These are phyloP conservation scores for Spongilla lacustris DNA, from an alignment of 37 sponge, comb jelly and placozoan genomes.

Conservation along the genomic window DNA sequence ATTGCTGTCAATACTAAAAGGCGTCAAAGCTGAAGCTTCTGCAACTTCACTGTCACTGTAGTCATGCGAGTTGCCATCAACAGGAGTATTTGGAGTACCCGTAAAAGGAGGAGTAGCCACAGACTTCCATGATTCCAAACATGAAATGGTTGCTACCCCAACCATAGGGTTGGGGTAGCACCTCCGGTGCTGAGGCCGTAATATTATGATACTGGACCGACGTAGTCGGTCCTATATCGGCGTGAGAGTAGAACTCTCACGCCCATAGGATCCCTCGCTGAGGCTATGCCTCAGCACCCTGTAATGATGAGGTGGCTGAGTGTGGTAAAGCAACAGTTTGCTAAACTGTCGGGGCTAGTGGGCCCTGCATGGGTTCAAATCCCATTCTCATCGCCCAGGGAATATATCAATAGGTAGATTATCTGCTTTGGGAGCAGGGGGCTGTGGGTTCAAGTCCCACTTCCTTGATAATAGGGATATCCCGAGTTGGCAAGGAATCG, in stretches of 20 bases:
- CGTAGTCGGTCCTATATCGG: too few species aligned
- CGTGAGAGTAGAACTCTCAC: too few species aligned
- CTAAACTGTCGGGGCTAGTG: constrained; percentile 42
- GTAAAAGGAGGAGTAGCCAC: too few species aligned
- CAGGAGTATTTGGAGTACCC: too few species aligned
- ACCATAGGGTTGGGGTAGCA: constrained; percentile 9
- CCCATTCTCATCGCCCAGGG: constrained; percentile 64
- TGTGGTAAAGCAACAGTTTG: constrained; percentile 63
- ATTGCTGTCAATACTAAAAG: too few species aligned
- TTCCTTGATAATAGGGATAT: constrained; percentile 39
- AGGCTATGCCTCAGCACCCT: background rate
- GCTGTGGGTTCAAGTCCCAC: constrained; percentile 81
- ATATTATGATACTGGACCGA: background rate
- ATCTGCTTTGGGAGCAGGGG: constrained; percentile 80
- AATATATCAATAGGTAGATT: constrained; percentile 76
- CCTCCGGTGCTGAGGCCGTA: background rate
- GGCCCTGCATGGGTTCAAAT: constrained; percentile 59
- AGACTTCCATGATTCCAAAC: background rate
- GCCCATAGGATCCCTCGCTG: background rate
- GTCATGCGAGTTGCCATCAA: too few species aligned
- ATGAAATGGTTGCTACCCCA: background rate
- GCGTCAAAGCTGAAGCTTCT: too few species aligned
- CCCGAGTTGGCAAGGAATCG: background rate
- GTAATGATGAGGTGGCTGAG: constrained; percentile 51
- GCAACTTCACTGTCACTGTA: too few species aligned